phyloP scores from a whole-genome alignment of 2,888 invertebrate genomes.

The Rugalucina vietnamica region DNA sequence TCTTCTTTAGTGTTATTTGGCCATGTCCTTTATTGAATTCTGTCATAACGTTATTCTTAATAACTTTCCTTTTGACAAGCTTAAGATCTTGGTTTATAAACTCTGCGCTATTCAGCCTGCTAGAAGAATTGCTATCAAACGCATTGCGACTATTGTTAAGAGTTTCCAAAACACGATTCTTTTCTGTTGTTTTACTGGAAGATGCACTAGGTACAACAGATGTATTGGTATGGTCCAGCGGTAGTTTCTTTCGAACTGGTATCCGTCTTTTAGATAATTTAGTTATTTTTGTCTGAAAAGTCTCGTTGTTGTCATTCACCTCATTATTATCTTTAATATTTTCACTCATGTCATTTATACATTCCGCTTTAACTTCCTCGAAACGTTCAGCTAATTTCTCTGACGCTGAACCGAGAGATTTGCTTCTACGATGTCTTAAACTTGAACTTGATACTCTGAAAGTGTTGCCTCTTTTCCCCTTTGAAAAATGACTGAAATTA shows the following conservation, averaged over 20 bases:
- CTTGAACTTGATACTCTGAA: not conserved
- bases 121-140: conserved; percentile 12
- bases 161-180: not conserved
- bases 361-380: not conserved
- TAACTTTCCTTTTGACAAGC: conserved; percentile 50
- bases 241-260: not conserved
- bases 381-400: not conserved
- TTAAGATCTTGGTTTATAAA: conserved; percentile 47
- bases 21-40: conserved; percentile 14
- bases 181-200: not conserved
- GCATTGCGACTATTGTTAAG: not conserved
- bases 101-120: conserved; percentile 32
- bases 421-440: not conserved
- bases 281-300: not conserved
- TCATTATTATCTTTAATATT: not conserved
- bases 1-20: conserved; percentile 20
- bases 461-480: not conserved
- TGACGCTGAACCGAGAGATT: not conserved
- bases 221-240: not conserved
- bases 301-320: not conserved
- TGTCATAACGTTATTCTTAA: conserved; percentile 33
- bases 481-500: conserved; percentile 29
- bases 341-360: not conserved
- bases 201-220: not conserved
- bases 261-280: not conserved